Evolutionary conservation across 2,888 invertebrate genomes (phyloP), one percentile per base, ranked within the genome.

Genomic region (Microctonus aethiopoides): DNA sequence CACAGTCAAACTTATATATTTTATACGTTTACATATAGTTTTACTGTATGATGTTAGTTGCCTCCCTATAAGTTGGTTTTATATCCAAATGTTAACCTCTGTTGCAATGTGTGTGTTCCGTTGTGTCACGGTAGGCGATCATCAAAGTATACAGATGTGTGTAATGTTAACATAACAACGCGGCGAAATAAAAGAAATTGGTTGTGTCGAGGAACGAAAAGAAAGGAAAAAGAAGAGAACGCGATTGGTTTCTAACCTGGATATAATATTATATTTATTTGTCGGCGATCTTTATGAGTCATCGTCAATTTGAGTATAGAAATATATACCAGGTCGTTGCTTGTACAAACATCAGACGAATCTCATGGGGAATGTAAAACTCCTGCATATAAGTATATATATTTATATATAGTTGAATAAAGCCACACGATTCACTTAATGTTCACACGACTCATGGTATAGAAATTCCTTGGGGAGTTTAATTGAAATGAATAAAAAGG

Each of bases 231-330:
- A 51, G 46, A 61, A 39, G 52, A 46, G 64, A 51, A 52, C 68
- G 16, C 46, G 46, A 46, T 46, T 46, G 46, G 46, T 46, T 7
- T 46, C n/a, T 73, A 56, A 59, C 63, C 57, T 62, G 65, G 62
- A 46, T 46, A 46, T 46, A 46, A n/a, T 72, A 32, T 67, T 63
- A 20, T 20, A 41, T 68, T n/a, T 54, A 51, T 57, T 59, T 41
- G 68, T 68, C 68, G 54, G 76, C 72, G 79, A 81, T 81, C 82
- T 80, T 78, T 78, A 77, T 83, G 83, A 83, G 79, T 83, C 83
- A 83, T 72, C 77, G 70, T 79, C 24, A 61, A 39, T 41, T 61
- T 24, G 61, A 13, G 24, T 61, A 36, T n/a, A 39, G n/a, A n/a
- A n/a, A n/a, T n/a, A 34, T 51, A 79, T 81, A 82, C 79, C 80